These are phyloP conservation scores for Heliconius sara DNA, from an alignment of 2,888 invertebrate species.

Conservation along the genomic window DNA sequence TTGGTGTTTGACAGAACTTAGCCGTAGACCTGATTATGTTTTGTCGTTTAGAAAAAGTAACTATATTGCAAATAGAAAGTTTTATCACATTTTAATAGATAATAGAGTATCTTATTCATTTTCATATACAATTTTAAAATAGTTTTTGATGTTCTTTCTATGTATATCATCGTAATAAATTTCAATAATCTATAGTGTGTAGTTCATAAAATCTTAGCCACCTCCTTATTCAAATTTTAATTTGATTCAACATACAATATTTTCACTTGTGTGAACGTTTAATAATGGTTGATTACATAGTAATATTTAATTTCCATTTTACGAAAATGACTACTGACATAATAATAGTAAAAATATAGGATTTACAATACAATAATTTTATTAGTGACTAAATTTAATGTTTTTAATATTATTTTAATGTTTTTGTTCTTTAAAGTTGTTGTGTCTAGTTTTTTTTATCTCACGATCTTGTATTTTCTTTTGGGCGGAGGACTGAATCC, in stretches of 20 bases:
- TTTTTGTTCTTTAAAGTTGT: slow-evolving; percentile 20
- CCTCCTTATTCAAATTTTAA: slow-evolving; percentile 19
- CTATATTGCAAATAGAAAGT: slow-evolving; percentile 19
- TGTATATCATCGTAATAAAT: slow-evolving; percentile 9
- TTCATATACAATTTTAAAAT: slow-evolving; percentile 32
- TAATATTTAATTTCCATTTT: slow-evolving; percentile 9
- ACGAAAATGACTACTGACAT: slow-evolving; percentile 1
- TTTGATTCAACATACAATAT: not conserved
- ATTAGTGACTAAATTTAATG: slow-evolving; percentile 22
- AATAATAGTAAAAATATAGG: not conserved
- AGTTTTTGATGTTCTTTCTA: slow-evolving; percentile 32
- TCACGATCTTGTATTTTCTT: slow-evolving; percentile 19
- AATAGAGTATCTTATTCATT: slow-evolving; percentile 23
- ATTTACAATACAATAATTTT: slow-evolving; percentile 12
- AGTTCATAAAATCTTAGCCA: slow-evolving; percentile 9
- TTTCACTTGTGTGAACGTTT: slow-evolving; percentile 14
- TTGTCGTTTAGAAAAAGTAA: slow-evolving; percentile 4
- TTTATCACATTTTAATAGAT: slow-evolving; percentile 27
- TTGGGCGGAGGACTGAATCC: slow-evolving; percentile 54
- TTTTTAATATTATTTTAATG: slow-evolving; percentile 27
- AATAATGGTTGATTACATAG: not conserved
- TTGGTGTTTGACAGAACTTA: slow-evolving; percentile 12
- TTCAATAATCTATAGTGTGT: not conserved
- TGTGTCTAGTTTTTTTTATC: slow-evolving; percentile 6
- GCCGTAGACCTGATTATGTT: slow-evolving; percentile 9